Evolutionary conservation across 64 coral and sea anemone genomes (phyloP).

Genomic region (Actinia tenebrosa): DNA sequence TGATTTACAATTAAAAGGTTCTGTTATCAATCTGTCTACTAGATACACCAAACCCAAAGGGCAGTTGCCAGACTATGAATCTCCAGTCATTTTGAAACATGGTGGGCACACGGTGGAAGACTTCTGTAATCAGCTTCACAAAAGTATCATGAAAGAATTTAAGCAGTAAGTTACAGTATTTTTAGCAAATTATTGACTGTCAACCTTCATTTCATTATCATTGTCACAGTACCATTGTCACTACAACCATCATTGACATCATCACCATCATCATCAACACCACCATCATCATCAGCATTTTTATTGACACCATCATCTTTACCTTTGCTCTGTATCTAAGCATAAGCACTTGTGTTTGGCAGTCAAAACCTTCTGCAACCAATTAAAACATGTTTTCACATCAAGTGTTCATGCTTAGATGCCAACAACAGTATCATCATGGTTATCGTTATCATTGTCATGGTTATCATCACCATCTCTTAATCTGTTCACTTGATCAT

Average conservation of each 20-base stretch:
- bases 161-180: slow-evolving; percentile 76
- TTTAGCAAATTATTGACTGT: background rate
- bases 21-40: background rate
- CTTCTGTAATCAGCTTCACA: slow-evolving; percentile 94
- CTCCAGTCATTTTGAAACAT: slow-evolving; percentile 82
- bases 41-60: slow-evolving; percentile 99
- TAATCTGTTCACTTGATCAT: no score
- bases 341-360: no score
- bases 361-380: no score
- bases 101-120: slow-evolving; percentile 62
- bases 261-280: background rate
- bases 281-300: background rate
- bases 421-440: no score
- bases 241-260: background rate
- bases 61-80: slow-evolving; percentile 95
- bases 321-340: no score
- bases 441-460: no score
- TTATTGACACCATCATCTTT: no score
- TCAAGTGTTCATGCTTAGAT: no score
- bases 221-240: background rate
- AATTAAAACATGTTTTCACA: no score
- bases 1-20: no score
- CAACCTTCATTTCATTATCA: background rate
- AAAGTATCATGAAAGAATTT: slow-evolving; percentile 98
- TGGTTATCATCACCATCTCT: no score